Percentiles rank a stretch among this genome's conserved stretches.
phyloP scores from a whole-genome alignment of 2,113 vertebrate species.

The Oryzias woworae region DNA sequence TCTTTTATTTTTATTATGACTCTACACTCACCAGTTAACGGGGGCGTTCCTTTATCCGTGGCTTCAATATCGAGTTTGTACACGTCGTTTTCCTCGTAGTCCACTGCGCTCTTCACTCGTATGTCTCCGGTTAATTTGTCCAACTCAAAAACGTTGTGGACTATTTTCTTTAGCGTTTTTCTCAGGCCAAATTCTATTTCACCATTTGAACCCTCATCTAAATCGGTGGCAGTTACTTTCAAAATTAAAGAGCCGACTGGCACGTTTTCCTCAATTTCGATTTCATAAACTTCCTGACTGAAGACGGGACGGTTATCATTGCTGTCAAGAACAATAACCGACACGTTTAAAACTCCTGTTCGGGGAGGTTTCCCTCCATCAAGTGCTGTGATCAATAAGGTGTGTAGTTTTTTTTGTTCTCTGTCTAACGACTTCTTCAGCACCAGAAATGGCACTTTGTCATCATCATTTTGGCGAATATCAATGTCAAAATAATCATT shows the following conservation, averaged over 20 bases:
- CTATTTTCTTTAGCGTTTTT: slow-evolving; percentile 19
- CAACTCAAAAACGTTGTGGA: slow-evolving; percentile 33
- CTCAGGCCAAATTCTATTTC: slow-evolving; percentile 47
- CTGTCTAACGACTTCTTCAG: slow-evolving; percentile 58
- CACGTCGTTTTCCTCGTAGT: slow-evolving; percentile 46
- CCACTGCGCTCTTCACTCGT: slow-evolving; percentile 2
- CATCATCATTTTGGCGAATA: slow-evolving; percentile 35
- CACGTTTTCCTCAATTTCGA: slow-evolving; percentile 50
- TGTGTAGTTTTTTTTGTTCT: slow-evolving; percentile 40
- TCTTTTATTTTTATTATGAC: slow-evolving; percentile 74
- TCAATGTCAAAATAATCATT: slow-evolving; percentile 65
- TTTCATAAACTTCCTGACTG: slow-evolving; percentile 41
- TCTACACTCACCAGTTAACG: slow-evolving; percentile 52
- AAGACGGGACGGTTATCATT: slow-evolving; percentile 70
- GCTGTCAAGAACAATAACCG: slow-evolving; percentile 51
- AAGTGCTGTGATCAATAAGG: slow-evolving; percentile 39
- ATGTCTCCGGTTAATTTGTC: slow-evolving; percentile 40
- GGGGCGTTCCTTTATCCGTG: slow-evolving; percentile 46
- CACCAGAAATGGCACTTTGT: slow-evolving; percentile 56
- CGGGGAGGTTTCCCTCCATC: slow-evolving; percentile 63
- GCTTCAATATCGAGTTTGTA: slow-evolving; percentile 61
- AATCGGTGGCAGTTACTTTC: slow-evolving; percentile 18
- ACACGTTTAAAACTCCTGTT: slow-evolving; percentile 49
- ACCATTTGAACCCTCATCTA: slow-evolving; percentile 21
- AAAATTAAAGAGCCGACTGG: background rate